Evolutionary conservation across 2,888 invertebrate genomes (phyloP), one percentile per base, ranked within the genome.

Genomic region (Drosophila pseudotakahashii): DNA sequence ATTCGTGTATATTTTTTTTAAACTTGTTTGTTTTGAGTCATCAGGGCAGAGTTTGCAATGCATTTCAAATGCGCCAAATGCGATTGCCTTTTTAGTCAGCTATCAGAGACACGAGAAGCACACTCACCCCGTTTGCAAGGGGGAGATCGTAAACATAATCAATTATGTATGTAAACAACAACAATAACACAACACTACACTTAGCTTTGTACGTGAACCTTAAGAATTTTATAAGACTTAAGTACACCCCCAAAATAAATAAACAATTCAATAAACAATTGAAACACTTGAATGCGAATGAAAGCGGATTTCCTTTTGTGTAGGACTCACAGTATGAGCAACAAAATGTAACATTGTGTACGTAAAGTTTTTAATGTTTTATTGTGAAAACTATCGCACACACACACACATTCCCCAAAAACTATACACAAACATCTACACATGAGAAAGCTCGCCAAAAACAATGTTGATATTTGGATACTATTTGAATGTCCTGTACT

Each of bases 11-110:
- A 76, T 77, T 77, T 67, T 41, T 42, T 61, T 62, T 62, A 14
- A 34, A 45, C 23, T 47, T 42, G 41, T 67, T 68, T 50, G 41
- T 66, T 85, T 73, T 73, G 73, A 70, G 41, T 77, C 64, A 83
- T 77, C 58, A 80, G 78, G 81, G 73, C 81, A 79, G 62, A 64
- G 69, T 75, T 79, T 87, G 81, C 76, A 84, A 75, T 87, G 87
- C 87, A 86, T 86, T 83, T 76, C 64, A 87, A 86, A 87, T 83
- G 82, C 84, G 42, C 64, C 68, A 63, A 57, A 72, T 75, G 54
- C 78, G 48, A 48, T 78, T 76, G 70, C 62, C 77, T 75, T 44
- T 41, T 53, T 72, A 66, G 66, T 66, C 68, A 74, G 55, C 32
- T 57, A 50, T 39, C 39, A 62, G 61, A 62, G 61, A 61, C 62